Evolutionary conservation across 2,113 vertebrate genomes (phyloP).

Genomic region (Epinephelus cyanopodus): DNA sequence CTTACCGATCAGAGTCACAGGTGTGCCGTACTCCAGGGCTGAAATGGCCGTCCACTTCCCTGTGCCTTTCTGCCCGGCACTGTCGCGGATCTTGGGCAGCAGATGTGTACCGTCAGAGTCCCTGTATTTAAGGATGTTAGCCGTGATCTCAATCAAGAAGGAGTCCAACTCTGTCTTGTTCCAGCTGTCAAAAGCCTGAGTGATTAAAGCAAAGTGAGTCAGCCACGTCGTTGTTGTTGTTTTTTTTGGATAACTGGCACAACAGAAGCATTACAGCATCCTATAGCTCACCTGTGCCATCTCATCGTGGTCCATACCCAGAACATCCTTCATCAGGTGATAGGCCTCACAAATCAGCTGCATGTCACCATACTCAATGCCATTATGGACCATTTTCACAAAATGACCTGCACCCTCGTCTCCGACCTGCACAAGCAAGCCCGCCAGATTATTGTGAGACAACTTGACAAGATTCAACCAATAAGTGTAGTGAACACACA

Average conservation of each 20-base stretch:
- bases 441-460: conserved; percentile 57
- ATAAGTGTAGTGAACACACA: neutral
- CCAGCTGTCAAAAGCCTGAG: conserved; percentile 91
- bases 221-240: neutral
- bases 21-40: conserved; percentile 93
- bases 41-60: conserved; percentile 99
- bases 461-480: neutral
- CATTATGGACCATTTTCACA: conserved; percentile 99
- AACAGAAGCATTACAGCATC: neutral
- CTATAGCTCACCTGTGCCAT: conserved; percentile 90
- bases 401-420: conserved; percentile 97
- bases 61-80: conserved; percentile 96
- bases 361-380: conserved; percentile 99
- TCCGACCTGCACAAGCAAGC: conserved; percentile 89
- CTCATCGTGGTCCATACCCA: conserved; percentile 91
- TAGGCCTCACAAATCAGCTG: conserved; percentile 99
- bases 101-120: conserved; percentile 89
- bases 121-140: conserved; percentile 92
- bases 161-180: conserved; percentile 98
- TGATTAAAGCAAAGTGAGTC: neutral
- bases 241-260: neutral
- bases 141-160: conserved; percentile 98
- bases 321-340: conserved; percentile 96
- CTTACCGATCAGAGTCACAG: conserved; percentile 96
- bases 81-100: conserved; percentile 95